Percentiles rank a stretch among this genome's conserved stretches.
Evolutionary conservation across 2,797 vertebrate species (phyloP).

Genomic region (Danio albolineatus): DNA sequence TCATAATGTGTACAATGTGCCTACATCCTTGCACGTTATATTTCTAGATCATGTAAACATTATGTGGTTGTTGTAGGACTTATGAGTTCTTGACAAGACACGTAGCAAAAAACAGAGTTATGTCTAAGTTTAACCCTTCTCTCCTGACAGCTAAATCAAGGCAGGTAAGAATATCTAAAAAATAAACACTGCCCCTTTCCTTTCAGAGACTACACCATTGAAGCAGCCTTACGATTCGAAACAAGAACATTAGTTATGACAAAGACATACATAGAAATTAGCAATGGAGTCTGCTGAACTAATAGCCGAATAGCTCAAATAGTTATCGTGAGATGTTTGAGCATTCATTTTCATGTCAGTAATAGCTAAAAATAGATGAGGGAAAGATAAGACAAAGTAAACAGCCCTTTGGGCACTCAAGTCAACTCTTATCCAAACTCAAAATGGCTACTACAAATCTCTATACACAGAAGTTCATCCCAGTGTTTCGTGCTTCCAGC

Average conservation of each 20-base stretch:
- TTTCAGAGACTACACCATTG: constrained; percentile 22
- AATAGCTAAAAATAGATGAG: background rate
- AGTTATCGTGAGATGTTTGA: constrained; percentile 55
- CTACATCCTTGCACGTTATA: constrained; percentile 77
- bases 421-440: constrained; percentile 16
- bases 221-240: constrained; percentile 75
- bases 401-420: constrained; percentile 31
- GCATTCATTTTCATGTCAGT: background rate
- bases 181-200: constrained; percentile 21
- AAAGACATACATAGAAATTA: constrained; percentile 76
- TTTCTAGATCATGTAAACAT: constrained; percentile 82
- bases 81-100: constrained; percentile 73
- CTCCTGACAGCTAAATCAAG: constrained; percentile 68
- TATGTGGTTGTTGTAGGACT: constrained; percentile 62
- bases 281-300: constrained; percentile 72
- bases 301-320: constrained; percentile 74
- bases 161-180: constrained; percentile 64
- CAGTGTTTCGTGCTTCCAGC: constrained; percentile 12
- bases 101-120: constrained; percentile 63
- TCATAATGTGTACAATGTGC: constrained; percentile 80
- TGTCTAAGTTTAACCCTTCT: constrained; percentile 51
- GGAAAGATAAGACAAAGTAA: constrained; percentile 21
- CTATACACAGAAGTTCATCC: constrained; percentile 14
- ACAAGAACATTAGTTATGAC: constrained; percentile 60
- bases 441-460: constrained; percentile 34